Evolutionary conservation across 2,888 invertebrate genomes (phyloP), one percentile per base, ranked within the genome.

Genomic region (Conistra vaccinii): DNA sequence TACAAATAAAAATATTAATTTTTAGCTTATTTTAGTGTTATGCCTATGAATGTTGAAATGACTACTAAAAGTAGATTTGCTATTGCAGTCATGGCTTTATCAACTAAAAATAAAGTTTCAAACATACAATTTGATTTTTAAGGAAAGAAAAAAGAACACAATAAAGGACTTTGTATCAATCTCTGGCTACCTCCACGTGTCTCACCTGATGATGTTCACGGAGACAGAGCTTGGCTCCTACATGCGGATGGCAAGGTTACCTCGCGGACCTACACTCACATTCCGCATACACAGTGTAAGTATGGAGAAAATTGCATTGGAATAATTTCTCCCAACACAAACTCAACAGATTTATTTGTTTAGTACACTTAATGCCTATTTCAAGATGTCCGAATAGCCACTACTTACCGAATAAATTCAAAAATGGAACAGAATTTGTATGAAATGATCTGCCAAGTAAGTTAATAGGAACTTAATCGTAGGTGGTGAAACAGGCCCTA

Each of bases 141-240:
- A 98, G 98, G 98, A 98, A 90, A 97, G 98, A 71, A 99, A 98
- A 92, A 98, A 98, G 87, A 99, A 99, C 94, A 98, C 98, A n/a
- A 97, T 99, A 58, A 99, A 99, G 92, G 99, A 99, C 94, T 99
- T 99, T 94, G 97, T 99, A 0, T 98, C 98, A 4, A 97, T 99
- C 69, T 98, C 99, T 10, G 98, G 99, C 10, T 97, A 98, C 79
- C 97, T 99, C 58, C 99, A 99, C 92, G 99, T 99, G 0, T 98
- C 99, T 0, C 99, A 99, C 92, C 97, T 99, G 97, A 97, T 98
- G 88, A 97, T 98, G 81, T 98, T 99, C 90, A 98, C 99, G 0
- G 98, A 98, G 91, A 98, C 99, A 0, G 98, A 98, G 70, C 96
- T 97, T 0, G 98, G 98, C 68, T 97, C 98, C 53, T 99, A 99